Conservation (phyloP, 1,140 invertebrate species). For the Antheraea pernyi region DNA sequence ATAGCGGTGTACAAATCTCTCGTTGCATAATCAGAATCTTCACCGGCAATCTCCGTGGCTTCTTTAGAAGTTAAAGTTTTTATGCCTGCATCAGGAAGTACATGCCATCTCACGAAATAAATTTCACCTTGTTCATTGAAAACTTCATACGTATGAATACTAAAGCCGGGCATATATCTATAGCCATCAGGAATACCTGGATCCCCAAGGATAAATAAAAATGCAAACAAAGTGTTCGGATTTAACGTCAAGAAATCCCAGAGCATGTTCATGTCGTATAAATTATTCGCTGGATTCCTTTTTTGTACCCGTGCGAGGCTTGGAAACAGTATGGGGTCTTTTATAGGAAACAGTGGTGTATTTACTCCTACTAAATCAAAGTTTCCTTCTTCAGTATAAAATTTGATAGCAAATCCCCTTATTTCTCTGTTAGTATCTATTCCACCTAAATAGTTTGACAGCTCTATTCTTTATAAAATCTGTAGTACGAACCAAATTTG, state of each 20-base stretch:
- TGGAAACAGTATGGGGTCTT: slow-evolving; percentile 83
- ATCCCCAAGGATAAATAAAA: slow-evolving; percentile 83
- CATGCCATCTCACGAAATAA: slow-evolving; percentile 87
- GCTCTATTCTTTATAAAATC: slow-evolving; percentile 2
- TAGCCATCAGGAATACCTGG: slow-evolving; percentile 92
- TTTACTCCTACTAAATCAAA: slow-evolving; percentile 88
- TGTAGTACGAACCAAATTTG: slow-evolving; percentile 83
- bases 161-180: slow-evolving; percentile 83
- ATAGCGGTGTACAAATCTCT: slow-evolving; percentile 88
- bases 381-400: slow-evolving; percentile 87
- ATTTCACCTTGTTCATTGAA: slow-evolving; percentile 80
- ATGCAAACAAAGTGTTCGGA: slow-evolving; percentile 87
- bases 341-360: slow-evolving; percentile 85
- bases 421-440: slow-evolving; percentile 86
- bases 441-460: slow-evolving; percentile 86
- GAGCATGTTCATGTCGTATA: slow-evolving; percentile 89
- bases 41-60: slow-evolving; percentile 79
- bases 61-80: slow-evolving; percentile 79
- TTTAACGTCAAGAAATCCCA: slow-evolving; percentile 93
- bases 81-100: slow-evolving; percentile 84
- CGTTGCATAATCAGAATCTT: slow-evolving; percentile 86
- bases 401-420: slow-evolving; percentile 85
- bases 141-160: slow-evolving; percentile 84
- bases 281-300: slow-evolving; percentile 84
- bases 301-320: slow-evolving; percentile 82